These are phyloP conservation scores for Papilio elwesi DNA, from an alignment of 2,888 invertebrate species.

Conservation along the genomic window DNA sequence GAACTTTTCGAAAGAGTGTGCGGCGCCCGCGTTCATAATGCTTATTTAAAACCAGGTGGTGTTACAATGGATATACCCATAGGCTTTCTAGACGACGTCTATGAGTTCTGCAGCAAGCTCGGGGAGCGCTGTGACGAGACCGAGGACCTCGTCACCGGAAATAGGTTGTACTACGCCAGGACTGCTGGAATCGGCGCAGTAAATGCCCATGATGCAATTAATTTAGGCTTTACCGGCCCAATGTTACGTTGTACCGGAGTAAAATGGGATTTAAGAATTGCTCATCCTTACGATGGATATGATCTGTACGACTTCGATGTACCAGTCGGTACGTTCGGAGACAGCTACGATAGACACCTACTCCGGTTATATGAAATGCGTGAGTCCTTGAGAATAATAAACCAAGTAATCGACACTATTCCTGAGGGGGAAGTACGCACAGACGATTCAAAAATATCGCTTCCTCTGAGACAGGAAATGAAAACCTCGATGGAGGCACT, in stretches of 20 bases:
- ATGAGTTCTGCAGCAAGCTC: slow-evolving; percentile 87
- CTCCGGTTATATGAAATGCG: slow-evolving; percentile 89
- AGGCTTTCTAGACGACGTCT: slow-evolving; percentile 91
- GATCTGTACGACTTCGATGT: slow-evolving; percentile 93
- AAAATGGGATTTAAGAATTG: slow-evolving; percentile 94
- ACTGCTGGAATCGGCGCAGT: slow-evolving; percentile 90
- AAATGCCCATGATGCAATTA: slow-evolving; percentile 90
- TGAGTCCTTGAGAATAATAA: slow-evolving; percentile 90
- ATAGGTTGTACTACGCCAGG: slow-evolving; percentile 87
- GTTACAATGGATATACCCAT: slow-evolving; percentile 84
- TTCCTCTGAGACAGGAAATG: slow-evolving; percentile 92
- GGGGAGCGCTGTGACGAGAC: slow-evolving; percentile 92
- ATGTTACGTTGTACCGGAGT: slow-evolving; percentile 92
- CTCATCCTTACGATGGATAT: slow-evolving; percentile 93
- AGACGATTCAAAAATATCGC: slow-evolving; percentile 91
- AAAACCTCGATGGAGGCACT: slow-evolving; percentile 94
- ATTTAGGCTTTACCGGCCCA: slow-evolving; percentile 87
- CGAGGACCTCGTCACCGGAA: slow-evolving; percentile 90
- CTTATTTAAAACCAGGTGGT: slow-evolving; percentile 93
- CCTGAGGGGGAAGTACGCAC: slow-evolving; percentile 90
- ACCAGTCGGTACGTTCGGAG: slow-evolving; percentile 91
- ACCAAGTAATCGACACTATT: slow-evolving; percentile 93
- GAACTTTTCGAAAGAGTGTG: slow-evolving; percentile 93
- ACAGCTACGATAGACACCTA: slow-evolving; percentile 92
- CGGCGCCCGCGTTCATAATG: slow-evolving; percentile 93